These are phyloP conservation scores for Ormyrus thymus DNA, from an alignment of 2,888 invertebrate species.

Conservation along the genomic window DNA sequence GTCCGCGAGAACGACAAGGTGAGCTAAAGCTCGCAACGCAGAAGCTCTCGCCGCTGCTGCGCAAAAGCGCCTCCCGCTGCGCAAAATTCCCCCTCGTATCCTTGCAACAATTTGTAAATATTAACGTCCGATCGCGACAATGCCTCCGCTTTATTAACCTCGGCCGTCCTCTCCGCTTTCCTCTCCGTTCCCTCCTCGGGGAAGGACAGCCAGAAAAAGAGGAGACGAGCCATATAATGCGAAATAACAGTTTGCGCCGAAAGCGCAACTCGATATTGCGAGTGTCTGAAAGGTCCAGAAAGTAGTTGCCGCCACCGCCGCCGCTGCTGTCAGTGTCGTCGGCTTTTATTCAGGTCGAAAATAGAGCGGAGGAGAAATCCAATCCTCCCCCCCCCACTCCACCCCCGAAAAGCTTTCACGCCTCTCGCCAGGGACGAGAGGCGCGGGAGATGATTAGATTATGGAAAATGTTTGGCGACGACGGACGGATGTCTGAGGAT, in stretches of 20 bases:
- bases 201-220: too few relatives aligned
- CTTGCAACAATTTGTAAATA: too few relatives aligned
- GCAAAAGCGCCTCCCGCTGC: too few relatives aligned
- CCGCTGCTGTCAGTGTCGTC: slow-evolving; percentile 36
- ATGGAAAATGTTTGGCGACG: too few relatives aligned
- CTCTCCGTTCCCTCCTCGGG: neutral
- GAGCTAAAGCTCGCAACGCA: too few relatives aligned
- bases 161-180: neutral
- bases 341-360: slow-evolving; percentile 52
- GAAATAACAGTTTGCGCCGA: slow-evolving; percentile 7
- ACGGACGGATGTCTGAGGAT: too few relatives aligned
- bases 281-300: too few relatives aligned
- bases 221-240: neutral
- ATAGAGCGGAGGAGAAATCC: slow-evolving; percentile 49
- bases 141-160: too few relatives aligned
- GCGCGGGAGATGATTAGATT: neutral
- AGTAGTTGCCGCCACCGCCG: neutral
- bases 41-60: too few relatives aligned
- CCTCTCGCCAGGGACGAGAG: slow-evolving; percentile 1
- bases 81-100: too few relatives aligned
- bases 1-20: too few relatives aligned
- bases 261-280: slow-evolving; percentile 25
- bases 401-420: slow-evolving; percentile 40
- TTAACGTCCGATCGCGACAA: too few relatives aligned
- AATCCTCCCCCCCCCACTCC: slow-evolving; percentile 29